Conservation (phyloP, 2,113 vertebrate genomes). For the Gracilinanus agilis region DNA sequence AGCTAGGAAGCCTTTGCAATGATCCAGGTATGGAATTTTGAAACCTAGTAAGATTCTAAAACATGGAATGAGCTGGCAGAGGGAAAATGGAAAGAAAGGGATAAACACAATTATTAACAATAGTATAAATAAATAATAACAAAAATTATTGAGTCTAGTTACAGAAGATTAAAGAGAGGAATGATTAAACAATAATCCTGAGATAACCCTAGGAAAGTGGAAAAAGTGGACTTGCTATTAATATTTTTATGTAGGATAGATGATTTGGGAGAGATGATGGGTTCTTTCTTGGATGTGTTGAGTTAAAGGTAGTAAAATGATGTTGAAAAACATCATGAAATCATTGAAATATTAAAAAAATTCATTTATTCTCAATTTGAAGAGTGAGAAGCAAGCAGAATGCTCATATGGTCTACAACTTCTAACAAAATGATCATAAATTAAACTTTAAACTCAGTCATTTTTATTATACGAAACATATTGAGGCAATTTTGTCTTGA, state of each 20-base stretch:
- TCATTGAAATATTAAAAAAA: constrained; percentile 33
- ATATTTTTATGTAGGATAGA: not conserved
- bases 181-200: not conserved
- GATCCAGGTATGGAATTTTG: not conserved
- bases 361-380: not conserved
- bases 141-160: not conserved
- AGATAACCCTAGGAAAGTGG: not conserved
- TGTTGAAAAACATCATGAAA: constrained; percentile 29
- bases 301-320: not conserved
- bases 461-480: constrained; percentile 17
- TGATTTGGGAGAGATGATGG: not conserved
- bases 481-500: constrained; percentile 54
- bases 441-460: constrained; percentile 37
- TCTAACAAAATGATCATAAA: constrained; percentile 65
- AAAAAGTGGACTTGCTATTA: not conserved
- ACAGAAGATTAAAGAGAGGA: not conserved
- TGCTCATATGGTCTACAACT: not conserved
- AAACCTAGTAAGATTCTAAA: not conserved
- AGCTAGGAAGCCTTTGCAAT: not conserved
- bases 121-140: too few species aligned
- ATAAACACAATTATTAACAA: too few species aligned
- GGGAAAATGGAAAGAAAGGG: not conserved
- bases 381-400: not conserved
- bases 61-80: not conserved
- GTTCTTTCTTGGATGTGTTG: not conserved